Conservation (phyloP, 2,797 vertebrate species). For the Hirundo rustica region DNA sequence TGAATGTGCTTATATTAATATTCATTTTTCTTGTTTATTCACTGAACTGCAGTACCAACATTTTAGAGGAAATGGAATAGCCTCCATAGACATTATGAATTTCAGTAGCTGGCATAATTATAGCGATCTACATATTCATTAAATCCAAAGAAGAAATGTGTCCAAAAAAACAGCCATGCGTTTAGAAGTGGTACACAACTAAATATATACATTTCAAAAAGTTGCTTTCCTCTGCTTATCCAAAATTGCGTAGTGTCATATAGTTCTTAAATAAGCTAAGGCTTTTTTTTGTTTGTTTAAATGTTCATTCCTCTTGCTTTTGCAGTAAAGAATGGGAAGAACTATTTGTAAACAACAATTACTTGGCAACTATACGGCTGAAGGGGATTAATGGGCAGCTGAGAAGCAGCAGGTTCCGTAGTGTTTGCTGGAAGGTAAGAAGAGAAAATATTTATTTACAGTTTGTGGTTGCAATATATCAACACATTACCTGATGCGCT, state of each 20-base stretch:
- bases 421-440: slow-evolving; percentile 92
- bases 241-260: slow-evolving; percentile 61
- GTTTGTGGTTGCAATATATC: slow-evolving; percentile 79
- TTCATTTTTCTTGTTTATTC: slow-evolving; percentile 81
- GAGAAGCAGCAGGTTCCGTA: slow-evolving; percentile 92
- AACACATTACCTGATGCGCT: slow-evolving; percentile 77
- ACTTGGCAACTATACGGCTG: slow-evolving; percentile 97
- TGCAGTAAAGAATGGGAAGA: slow-evolving; percentile 95
- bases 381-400: slow-evolving; percentile 98
- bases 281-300: slow-evolving; percentile 35
- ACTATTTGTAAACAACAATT: slow-evolving; percentile 99
- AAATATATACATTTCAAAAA: slow-evolving; percentile 76
- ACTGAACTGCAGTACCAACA: slow-evolving; percentile 79
- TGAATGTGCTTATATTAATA: slow-evolving; percentile 77
- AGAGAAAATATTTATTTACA: slow-evolving; percentile 86
- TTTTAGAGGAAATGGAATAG: slow-evolving; percentile 81
- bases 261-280: slow-evolving; percentile 69
- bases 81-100: slow-evolving; percentile 83
- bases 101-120: slow-evolving; percentile 86
- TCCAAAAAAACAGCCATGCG: slow-evolving; percentile 83
- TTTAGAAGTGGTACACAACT: slow-evolving; percentile 77
- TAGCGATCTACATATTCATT: slow-evolving; percentile 87
- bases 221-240: slow-evolving; percentile 67
- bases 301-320: slow-evolving; percentile 70
- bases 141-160: slow-evolving; percentile 81